A percentile compares a stretch with the other conserved stretches of the same genome.
These are phyloP conservation scores for Pseudococcus viburni DNA, from an alignment of 2,888 invertebrate genomes.

Conservation along the genomic window DNA sequence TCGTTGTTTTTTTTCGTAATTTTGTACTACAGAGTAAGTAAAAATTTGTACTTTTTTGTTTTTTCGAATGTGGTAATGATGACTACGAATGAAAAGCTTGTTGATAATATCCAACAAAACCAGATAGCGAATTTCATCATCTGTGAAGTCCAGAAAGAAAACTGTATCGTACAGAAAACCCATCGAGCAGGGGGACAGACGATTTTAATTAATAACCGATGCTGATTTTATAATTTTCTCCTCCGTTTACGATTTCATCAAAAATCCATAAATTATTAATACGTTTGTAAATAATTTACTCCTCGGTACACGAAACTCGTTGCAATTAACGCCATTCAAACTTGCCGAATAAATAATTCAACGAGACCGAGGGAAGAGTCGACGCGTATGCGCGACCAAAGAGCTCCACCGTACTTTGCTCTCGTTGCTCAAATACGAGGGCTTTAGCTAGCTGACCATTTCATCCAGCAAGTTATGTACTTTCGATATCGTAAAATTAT, in stretches of 20 bases:
- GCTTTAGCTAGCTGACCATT: not conserved
- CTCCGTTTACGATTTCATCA: constrained; percentile 36
- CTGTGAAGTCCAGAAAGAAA: too few species aligned
- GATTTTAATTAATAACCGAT: constrained; percentile 29
- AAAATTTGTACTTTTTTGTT: too few species aligned
- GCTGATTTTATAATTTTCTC: constrained; percentile 15
- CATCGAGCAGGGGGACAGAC: not conserved
- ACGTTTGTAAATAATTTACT: not conserved
- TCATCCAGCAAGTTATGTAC: not conserved
- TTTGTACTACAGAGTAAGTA: too few species aligned
- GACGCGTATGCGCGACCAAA: not conserved
- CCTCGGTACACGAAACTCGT: not conserved
- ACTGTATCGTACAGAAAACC: too few species aligned
- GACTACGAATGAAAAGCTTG: too few species aligned
- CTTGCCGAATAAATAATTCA: constrained; percentile 30
- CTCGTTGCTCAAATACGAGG: too few species aligned
- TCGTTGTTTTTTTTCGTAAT: too few species aligned
- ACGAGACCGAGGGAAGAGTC: not conserved
- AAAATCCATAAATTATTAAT: constrained; percentile 38
- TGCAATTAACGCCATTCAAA: constrained; percentile 50
- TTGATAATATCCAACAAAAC: too few species aligned
- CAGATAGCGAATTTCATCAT: too few species aligned
- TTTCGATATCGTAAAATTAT: constrained; percentile 12
- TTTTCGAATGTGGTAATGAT: too few species aligned
- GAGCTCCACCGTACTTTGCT: not conserved